Conservation (phyloP, 2,888 invertebrate species). For the Eristalis pertinax region DNA sequence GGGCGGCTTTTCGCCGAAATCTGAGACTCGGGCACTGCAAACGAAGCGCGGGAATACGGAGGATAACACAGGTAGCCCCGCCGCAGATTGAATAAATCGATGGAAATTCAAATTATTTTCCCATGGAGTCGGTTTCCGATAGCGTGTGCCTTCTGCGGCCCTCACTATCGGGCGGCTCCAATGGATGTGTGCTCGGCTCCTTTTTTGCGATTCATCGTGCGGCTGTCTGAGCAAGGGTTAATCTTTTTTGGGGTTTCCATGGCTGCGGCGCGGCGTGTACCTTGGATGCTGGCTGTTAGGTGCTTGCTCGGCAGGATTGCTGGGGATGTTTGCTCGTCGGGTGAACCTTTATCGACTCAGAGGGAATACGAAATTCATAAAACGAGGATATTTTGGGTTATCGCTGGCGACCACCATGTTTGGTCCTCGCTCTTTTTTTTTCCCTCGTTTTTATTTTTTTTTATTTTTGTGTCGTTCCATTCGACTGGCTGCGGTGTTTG, state of each 20-base stretch:
- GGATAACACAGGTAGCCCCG: constrained; percentile 31
- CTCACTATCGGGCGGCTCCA: constrained; percentile 24
- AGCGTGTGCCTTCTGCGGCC: background rate
- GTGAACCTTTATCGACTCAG: constrained; percentile 68
- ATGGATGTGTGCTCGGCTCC: background rate
- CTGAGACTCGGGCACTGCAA: background rate
- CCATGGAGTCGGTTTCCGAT: constrained; percentile 41
- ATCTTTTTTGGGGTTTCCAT: constrained; percentile 55
- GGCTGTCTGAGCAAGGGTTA: constrained; percentile 54
- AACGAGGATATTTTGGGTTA: constrained; percentile 70
- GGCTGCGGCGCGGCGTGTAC: constrained; percentile 47
- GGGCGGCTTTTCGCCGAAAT: constrained; percentile 16
- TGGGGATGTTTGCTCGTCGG: constrained; percentile 58
- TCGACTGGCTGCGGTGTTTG: constrained; percentile 21
- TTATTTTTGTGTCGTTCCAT: constrained; percentile 3
- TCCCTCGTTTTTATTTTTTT: too few species aligned
- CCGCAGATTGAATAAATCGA: constrained; percentile 71
- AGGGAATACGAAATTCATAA: constrained; percentile 72
- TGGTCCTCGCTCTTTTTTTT: constrained; percentile 5
- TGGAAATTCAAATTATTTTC: constrained; percentile 70
- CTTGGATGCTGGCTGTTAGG: constrained; percentile 58
- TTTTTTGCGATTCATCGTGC: background rate
- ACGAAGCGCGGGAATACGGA: constrained; percentile 36
- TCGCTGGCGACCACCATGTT: constrained; percentile 64
- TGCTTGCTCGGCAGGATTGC: constrained; percentile 55